These are phyloP conservation scores for Okamejei kenojei DNA, from an alignment of 2,797 vertebrate species.

Conservation along the genomic window DNA sequence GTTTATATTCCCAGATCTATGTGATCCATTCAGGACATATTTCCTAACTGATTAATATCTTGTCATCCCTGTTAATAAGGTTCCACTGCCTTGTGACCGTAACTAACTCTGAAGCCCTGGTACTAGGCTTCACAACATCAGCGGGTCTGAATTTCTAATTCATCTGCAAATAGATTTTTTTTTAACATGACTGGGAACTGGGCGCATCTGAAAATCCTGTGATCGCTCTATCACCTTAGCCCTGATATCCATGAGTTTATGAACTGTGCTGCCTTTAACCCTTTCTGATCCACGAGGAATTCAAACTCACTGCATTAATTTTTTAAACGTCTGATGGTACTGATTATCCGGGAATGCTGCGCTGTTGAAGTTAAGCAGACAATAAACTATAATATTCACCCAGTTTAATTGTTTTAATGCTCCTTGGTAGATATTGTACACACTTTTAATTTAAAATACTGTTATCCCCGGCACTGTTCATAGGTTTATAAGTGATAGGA, in stretches of 20 bases:
- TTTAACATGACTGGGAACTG: neutral
- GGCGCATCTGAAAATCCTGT: neutral
- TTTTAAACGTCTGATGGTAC: neutral
- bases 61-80: neutral
- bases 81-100: neutral
- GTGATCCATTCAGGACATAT: neutral
- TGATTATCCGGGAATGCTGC: neutral
- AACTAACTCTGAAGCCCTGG: neutral
- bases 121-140: too few relatives aligned
- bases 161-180: neutral
- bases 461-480: neutral
- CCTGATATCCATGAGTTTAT: conserved; percentile 21
- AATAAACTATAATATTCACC: neutral
- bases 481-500: too few relatives aligned
- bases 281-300: conserved; percentile 8
- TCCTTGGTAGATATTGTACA: neutral
- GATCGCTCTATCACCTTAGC: neutral
- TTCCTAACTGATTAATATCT: neutral
- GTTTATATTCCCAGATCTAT: neutral
- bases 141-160: neutral
- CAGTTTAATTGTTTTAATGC: neutral
- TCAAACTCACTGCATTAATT: conserved; percentile 10
- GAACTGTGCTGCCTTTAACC: conserved; percentile 16
- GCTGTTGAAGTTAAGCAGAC: neutral
- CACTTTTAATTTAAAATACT: neutral